Evolutionary conservation across 2,113 vertebrate species (phyloP).

Genomic region (Arvicanthis niloticus): DNA sequence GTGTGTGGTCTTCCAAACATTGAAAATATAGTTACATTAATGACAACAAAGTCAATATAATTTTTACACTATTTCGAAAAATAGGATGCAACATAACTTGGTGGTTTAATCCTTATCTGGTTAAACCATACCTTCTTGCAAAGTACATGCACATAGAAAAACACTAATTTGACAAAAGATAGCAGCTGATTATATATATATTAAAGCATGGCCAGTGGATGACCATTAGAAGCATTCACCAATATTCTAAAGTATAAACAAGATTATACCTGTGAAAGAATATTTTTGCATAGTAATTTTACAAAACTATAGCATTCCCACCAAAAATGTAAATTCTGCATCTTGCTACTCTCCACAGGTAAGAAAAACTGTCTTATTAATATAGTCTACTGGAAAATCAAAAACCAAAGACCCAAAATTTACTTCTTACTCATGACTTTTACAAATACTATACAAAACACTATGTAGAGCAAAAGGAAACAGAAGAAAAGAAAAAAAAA

Average conservation of each 20-base stretch:
- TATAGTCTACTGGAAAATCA: conserved; percentile 21
- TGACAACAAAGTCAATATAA: conserved; percentile 32
- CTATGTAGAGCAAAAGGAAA: conserved; percentile 43
- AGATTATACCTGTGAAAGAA: conserved; percentile 56
- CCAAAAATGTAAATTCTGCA: conserved; percentile 55
- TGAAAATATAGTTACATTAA: conserved; percentile 5
- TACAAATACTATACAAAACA: conserved; percentile 39
- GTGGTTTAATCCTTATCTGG: conserved; percentile 68
- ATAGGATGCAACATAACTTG: conserved; percentile 54
- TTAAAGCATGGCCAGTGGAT: conserved; percentile 80
- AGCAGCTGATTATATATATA: conserved; percentile 80
- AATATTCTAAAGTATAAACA: conserved; percentile 64
- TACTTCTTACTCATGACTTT: conserved; percentile 45
- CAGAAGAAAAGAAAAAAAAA: background rate
- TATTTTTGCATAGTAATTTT: conserved; percentile 60
- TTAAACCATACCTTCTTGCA: conserved; percentile 40
- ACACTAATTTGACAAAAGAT: conserved; percentile 82
- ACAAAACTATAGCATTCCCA: conserved; percentile 64
- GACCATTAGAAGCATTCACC: conserved; percentile 55
- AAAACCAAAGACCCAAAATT: conserved; percentile 46
- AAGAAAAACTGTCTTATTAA: conserved; percentile 33
- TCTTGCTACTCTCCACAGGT: conserved; percentile 55
- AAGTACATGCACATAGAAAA: conserved; percentile 82
- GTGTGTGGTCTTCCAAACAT: background rate
- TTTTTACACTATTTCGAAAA: conserved; percentile 7